Base-by-base conservation (phyloP, 1,140 invertebrate species). In the Drosophila tsacasi region DNA sequence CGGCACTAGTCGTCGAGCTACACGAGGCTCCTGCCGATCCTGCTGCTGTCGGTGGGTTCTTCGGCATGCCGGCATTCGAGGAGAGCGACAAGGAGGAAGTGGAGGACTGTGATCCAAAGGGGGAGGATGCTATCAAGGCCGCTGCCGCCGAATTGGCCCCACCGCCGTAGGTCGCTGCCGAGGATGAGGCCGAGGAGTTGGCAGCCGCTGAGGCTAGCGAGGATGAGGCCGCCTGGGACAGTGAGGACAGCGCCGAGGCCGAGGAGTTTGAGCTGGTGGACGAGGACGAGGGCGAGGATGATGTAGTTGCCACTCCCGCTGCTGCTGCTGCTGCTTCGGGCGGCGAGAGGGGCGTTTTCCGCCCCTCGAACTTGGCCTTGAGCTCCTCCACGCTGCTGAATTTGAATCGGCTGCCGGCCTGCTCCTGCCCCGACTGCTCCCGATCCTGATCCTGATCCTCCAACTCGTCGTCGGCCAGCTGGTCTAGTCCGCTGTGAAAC, bases 401-500 rank as follows among this genome's bases (percentile, higher is more conserved):
- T 58, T 91, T 92, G 15, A 92, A 92, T 54, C 72, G 76, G 52
- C 49, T 78, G 62, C 76, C 67, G 35, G 54, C 42, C 25, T 57
- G 54, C 17, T 67, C 52, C 27, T 25, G 44, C 46, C 23, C 25
- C 5, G 67, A 42, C 32, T 66, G 44, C 42, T 68, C 42, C 39
- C 13, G 40, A 49, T 27, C 21, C 12, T 42, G 42, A 37, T 67
- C 40, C 23, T 35, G 44, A 15, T 72, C 27, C 35, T 65, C 65
- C 57, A 81, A 75, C 52, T 83, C 80, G 58, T 94, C 93, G 78
- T 94, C 94, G 46, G 96, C 96, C 79, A 96, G 95, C 78, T 96
- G 94, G 89, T 97, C 96, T 65, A 97, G 93, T 35, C 96, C 96
- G 92, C 96, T 96, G 91, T 97, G 96, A 93, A 97, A 97, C 86